These are phyloP conservation scores for Apteryx owenii DNA, from an alignment of 2,113 vertebrate genomes.

Conservation along the genomic window DNA sequence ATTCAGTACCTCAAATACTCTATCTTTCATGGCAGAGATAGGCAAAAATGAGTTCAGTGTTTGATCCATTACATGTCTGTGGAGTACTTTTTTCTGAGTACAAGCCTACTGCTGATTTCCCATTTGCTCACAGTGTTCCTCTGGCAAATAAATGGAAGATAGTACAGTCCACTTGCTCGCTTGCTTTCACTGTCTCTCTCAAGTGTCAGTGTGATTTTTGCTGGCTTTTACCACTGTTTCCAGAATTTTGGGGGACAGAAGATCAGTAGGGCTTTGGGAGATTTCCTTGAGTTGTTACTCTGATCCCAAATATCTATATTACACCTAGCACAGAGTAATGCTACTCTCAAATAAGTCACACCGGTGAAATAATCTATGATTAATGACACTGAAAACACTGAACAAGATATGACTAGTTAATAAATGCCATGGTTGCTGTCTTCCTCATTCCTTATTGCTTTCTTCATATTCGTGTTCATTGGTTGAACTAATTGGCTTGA, in stretches of 20 bases:
- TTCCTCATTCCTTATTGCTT: constrained; percentile 52
- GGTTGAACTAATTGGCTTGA: not conserved
- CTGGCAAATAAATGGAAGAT: not conserved
- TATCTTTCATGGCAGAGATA: not conserved
- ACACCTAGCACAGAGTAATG: not conserved
- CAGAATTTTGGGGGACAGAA: not conserved
- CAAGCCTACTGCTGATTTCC: not conserved
- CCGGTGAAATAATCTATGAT: not conserved
- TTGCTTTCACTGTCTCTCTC: not conserved
- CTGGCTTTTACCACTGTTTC: not conserved
- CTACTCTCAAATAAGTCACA: not conserved
- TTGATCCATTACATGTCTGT: not conserved
- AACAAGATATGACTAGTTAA: constrained; percentile 28
- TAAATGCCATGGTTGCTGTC: not conserved
- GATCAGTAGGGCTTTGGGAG: not conserved
- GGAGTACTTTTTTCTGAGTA: not conserved
- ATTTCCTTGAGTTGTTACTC: not conserved
- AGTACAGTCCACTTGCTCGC: not conserved
- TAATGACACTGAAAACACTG: not conserved
- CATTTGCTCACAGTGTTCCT: not conserved
- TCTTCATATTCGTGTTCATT: constrained; percentile 5
- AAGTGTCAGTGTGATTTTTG: not conserved
- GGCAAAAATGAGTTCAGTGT: not conserved
- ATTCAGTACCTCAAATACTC: not conserved
- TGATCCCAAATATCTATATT: not conserved